Conservation (phyloP, 2,797 vertebrate species). For the Macropodus opercularis region DNA sequence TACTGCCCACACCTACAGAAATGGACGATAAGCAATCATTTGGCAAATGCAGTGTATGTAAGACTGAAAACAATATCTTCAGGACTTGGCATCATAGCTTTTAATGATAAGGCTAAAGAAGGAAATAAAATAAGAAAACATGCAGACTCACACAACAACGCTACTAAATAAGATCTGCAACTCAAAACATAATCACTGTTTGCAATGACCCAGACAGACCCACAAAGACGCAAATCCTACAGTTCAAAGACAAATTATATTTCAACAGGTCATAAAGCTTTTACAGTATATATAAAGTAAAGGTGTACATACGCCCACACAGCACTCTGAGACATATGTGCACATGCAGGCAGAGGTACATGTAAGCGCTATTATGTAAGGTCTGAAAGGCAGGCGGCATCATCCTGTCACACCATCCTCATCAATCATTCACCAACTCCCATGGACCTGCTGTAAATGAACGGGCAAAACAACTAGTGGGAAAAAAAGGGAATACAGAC, state of each 20-base stretch:
- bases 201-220: conserved; percentile 12
- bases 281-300: conserved; percentile 27
- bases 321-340: no score
- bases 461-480: conserved; percentile 13
- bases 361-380: conserved; percentile 50
- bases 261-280: conserved; percentile 20
- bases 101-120: neutral
- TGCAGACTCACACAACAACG: neutral
- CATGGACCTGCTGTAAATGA: conserved; percentile 38
- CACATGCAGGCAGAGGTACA: conserved; percentile 23
- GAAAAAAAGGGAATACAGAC: conserved; percentile 46
- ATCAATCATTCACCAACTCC: conserved; percentile 63
- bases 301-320: conserved; percentile 13
- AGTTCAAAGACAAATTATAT: conserved; percentile 18
- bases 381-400: conserved; percentile 23
- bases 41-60: conserved; percentile 6
- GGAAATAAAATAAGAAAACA: neutral
- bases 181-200: conserved; percentile 21
- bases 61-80: conserved; percentile 20
- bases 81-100: neutral
- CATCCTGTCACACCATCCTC: conserved; percentile 21
- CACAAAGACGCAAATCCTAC: conserved; percentile 20
- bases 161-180: conserved; percentile 1
- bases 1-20: conserved; percentile 34
- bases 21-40: conserved; percentile 24